phyloP scores from a whole-genome alignment of 2,888 invertebrate genomes.

The Lomographa bimaculata region DNA sequence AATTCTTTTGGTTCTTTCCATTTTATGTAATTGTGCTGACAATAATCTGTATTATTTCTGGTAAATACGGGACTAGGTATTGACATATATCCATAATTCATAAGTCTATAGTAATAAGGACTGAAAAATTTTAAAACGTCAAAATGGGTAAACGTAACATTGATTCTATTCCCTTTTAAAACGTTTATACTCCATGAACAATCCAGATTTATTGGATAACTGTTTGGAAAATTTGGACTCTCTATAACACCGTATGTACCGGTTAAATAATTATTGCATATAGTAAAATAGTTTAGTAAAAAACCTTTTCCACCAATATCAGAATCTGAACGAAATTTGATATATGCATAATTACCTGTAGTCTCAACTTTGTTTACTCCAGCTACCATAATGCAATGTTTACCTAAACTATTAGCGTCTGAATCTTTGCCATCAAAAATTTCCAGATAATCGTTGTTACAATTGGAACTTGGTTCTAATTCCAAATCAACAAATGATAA shows the following conservation, averaged over 20 bases:
- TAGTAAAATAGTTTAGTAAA: slow-evolving; percentile 87
- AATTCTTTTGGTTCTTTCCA: slow-evolving; percentile 67
- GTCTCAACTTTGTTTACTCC: slow-evolving; percentile 79
- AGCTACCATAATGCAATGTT: slow-evolving; percentile 82
- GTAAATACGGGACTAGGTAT: too few species aligned
- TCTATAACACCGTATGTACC: slow-evolving; percentile 91
- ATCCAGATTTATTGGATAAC: slow-evolving; percentile 84
- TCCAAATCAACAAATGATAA: slow-evolving; percentile 88
- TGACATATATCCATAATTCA: too few species aligned
- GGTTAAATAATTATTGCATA: slow-evolving; percentile 86
- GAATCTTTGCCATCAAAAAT: slow-evolving; percentile 87
- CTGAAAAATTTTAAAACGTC: slow-evolving; percentile 45
- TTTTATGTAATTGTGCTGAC: slow-evolving; percentile 85
- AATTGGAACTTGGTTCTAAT: slow-evolving; percentile 83
- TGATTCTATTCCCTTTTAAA: slow-evolving; percentile 90
- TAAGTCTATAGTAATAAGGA: background rate
- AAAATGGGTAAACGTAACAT: slow-evolving; percentile 92
- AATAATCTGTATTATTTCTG: slow-evolving; percentile 43
- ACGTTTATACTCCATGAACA: slow-evolving; percentile 92
- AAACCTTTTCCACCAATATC: slow-evolving; percentile 89
- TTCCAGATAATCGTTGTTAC: slow-evolving; percentile 87
- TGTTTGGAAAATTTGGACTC: slow-evolving; percentile 91
- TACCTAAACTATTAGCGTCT: slow-evolving; percentile 81
- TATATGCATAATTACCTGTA: slow-evolving; percentile 84
- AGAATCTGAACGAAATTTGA: slow-evolving; percentile 89